Evolutionary conservation across 2,797 vertebrate species (phyloP).

Genomic region (Peromyscus attwateri): DNA sequence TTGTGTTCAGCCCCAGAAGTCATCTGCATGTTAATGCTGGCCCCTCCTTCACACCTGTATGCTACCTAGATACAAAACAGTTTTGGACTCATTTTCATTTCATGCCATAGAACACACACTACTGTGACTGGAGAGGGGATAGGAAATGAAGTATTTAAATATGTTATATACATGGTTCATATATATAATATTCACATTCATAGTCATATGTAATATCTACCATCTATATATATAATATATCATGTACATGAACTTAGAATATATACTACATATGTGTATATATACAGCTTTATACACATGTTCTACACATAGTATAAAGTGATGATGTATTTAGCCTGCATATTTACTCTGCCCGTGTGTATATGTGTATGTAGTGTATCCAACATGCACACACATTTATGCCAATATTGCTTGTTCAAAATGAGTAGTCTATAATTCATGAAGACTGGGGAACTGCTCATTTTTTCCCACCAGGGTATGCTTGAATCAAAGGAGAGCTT

Average conservation of each 20-base stretch:
- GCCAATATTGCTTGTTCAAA: not conserved
- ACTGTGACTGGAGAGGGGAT: not conserved
- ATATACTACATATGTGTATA: not conserved
- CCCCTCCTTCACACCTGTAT: not conserved
- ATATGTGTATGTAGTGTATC: not conserved
- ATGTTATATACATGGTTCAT: not conserved
- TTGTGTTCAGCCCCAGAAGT: not conserved
- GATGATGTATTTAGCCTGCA: not conserved
- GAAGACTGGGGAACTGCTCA: not conserved
- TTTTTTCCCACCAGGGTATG: not conserved
- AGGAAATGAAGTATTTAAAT: not conserved
- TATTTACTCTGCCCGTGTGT: not conserved
- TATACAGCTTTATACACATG: not conserved
- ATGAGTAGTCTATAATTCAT: not conserved
- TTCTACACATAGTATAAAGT: not conserved
- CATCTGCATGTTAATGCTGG: not conserved
- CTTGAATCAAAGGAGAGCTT: not conserved
- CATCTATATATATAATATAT: not conserved
- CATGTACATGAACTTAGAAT: not conserved
- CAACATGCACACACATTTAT: not conserved
- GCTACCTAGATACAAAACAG: conserved; percentile 11
- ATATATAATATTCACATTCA: not conserved
- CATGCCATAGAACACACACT: not conserved
- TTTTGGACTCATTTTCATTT: not conserved
- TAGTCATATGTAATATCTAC: not conserved